Evolutionary conservation across 2,888 invertebrate genomes (phyloP).

Genomic region (Anticlea derivata): DNA sequence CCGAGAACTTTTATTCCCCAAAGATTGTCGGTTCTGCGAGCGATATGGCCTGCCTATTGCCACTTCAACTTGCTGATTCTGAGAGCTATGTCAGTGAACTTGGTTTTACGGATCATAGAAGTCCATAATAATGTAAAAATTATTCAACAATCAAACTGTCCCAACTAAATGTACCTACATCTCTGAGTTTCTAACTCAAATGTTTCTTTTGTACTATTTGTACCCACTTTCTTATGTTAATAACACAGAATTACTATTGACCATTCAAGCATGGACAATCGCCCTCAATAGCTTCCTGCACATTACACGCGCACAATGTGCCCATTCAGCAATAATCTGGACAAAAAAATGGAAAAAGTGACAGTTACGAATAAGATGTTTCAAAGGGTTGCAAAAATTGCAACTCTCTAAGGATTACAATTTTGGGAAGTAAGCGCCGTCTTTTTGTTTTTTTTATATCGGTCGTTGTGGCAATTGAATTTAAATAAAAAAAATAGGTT

Average conservation of each 20-base stretch:
- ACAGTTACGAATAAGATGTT: constrained; percentile 25
- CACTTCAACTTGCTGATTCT: too few species aligned
- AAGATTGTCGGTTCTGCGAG: too few species aligned
- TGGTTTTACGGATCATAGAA: too few species aligned
- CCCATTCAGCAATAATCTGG: constrained; percentile 61
- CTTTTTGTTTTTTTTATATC: constrained; percentile 33
- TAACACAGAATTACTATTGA: constrained; percentile 49
- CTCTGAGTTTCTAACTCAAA: constrained; percentile 25
- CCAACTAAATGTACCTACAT: constrained; percentile 31
- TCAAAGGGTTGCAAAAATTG: constrained; percentile 54
- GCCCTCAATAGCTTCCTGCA: constrained; percentile 71
- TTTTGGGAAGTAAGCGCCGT: constrained; percentile 71
- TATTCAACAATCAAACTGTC: constrained; percentile 14
- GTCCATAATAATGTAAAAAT: too few species aligned
- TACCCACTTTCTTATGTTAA: constrained; percentile 53
- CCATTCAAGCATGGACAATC: constrained; percentile 66
- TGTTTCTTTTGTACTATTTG: constrained; percentile 39
- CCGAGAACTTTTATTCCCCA: too few species aligned
- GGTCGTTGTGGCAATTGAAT: not conserved
- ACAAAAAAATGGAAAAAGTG: constrained; percentile 51
- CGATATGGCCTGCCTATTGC: too few species aligned
- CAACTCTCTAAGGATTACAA: constrained; percentile 66
- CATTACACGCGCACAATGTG: constrained; percentile 65
- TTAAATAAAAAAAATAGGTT: not conserved
- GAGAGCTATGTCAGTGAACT: too few species aligned